These are phyloP conservation scores for Passer montanus DNA, from an alignment of 2,113 vertebrate species.

Conservation along the genomic window DNA sequence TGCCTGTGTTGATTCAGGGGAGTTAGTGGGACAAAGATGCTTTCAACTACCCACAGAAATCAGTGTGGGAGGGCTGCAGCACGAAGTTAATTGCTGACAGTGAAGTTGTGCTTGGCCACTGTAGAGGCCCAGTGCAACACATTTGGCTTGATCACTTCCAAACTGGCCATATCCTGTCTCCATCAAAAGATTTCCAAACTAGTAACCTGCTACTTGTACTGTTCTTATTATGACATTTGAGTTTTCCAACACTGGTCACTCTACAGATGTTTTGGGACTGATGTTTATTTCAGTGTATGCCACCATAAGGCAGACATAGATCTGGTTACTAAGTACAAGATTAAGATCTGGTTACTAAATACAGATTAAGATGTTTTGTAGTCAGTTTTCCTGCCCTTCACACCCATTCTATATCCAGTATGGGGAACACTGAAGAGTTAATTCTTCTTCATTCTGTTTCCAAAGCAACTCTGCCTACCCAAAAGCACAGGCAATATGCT, in stretches of 20 bases:
- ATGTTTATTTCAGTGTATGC: background rate
- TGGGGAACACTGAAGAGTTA: background rate
- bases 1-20: background rate
- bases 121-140: background rate
- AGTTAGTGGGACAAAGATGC: background rate
- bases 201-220: background rate
- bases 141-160: background rate
- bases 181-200: background rate
- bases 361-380: background rate
- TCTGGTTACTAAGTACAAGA: background rate
- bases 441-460: constrained; percentile 41
- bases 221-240: background rate
- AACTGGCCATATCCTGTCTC: background rate
- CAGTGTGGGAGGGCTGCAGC: background rate
- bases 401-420: accelerated
- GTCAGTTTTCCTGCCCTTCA: background rate
- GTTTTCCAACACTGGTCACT: background rate
- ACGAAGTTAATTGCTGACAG: background rate
- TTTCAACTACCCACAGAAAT: constrained; percentile 27
- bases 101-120: background rate
- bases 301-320: background rate
- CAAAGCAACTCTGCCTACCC: constrained; percentile 53
- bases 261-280: background rate
- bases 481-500: constrained; percentile 28
- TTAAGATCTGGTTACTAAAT: background rate